These are phyloP conservation scores for Forbesichthys papilliferus DNA, from an alignment of 2,113 vertebrate genomes.

Conservation along the genomic window DNA sequence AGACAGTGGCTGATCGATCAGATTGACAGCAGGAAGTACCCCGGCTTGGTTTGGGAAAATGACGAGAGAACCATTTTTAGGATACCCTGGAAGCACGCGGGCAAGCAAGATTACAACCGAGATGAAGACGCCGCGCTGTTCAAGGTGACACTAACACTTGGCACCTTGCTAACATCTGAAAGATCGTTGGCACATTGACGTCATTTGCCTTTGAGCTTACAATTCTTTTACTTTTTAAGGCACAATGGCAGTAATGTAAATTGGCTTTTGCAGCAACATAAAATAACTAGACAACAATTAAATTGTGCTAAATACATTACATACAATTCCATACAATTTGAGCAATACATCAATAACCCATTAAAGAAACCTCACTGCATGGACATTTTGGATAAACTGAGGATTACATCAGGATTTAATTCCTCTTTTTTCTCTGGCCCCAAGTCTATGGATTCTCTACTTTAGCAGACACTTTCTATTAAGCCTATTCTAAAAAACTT, in stretches of 20 bases:
- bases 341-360: too few relatives aligned
- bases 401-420: background rate
- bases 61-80: slow-evolving; percentile 93
- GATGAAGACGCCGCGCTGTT: slow-evolving; percentile 97
- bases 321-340: too few relatives aligned
- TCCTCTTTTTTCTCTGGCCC: too few relatives aligned
- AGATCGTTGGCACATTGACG: background rate
- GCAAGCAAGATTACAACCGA: slow-evolving; percentile 97
- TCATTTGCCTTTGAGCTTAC: too few relatives aligned
- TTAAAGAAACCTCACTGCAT: too few relatives aligned
- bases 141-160: slow-evolving; percentile 80
- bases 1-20: slow-evolving; percentile 98
- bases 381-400: too few relatives aligned
- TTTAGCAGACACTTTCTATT: background rate
- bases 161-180: background rate
- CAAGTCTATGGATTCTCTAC: too few relatives aligned
- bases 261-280: too few relatives aligned
- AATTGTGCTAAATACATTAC: too few relatives aligned
- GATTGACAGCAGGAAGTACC: slow-evolving; percentile 92
- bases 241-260: too few relatives aligned
- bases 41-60: slow-evolving; percentile 94
- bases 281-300: too few relatives aligned
- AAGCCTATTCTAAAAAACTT: background rate
- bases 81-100: slow-evolving; percentile 98
- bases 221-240: too few relatives aligned